Base-by-base conservation (phyloP, 2,888 invertebrate species). In the Torymus auratus region DNA sequence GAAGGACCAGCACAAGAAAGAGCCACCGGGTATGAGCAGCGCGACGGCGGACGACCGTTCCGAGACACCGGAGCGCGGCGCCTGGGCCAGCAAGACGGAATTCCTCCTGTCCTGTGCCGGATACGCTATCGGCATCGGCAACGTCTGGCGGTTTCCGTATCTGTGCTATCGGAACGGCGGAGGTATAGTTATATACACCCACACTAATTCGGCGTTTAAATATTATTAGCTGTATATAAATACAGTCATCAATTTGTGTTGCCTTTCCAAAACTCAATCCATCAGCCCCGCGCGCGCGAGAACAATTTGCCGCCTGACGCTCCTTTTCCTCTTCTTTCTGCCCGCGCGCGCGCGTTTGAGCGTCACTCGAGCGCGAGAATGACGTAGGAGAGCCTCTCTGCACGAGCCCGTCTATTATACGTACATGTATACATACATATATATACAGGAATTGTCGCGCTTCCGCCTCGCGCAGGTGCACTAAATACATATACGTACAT, bases 131-230 rank as follows among this genome's bases (percentile, higher is more conserved):
- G 96, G 96, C 67, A 94, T 96, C 80, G 96, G 96, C 79, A 97
- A 96, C 89, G 94, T 97, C 13, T 96, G 96, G 96, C 93, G 96
- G 83, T 97, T 97, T 91, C 97, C 97, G 0, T 97, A 96, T 89
- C 91, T 96, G 78, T 96, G 96, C 88, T 96, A 96, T 90, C 94
- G 95, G 87, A 96, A 96, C 90, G 96, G 96, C 15, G 96, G 96
- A 89, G 96, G 96, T 95, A 88, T 91, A 92, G 17, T 23, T 10
- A 62, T 23, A 64, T 41, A 64, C 12, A 64, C 28, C 41, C 7
- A 64, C 12, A 23, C 14, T 14, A n/a, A n/a, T n/a, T n/a, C 1
- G 3, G 14, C 28, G 41, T 1, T 23, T 62, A 23, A 41, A 23
- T 62, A 28, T 20, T 20, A 28, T 20, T 20, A 28, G 28, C 5